These are phyloP conservation scores for Piezodorus guildinii DNA, from an alignment of 1,140 invertebrate genomes.

Conservation along the genomic window DNA sequence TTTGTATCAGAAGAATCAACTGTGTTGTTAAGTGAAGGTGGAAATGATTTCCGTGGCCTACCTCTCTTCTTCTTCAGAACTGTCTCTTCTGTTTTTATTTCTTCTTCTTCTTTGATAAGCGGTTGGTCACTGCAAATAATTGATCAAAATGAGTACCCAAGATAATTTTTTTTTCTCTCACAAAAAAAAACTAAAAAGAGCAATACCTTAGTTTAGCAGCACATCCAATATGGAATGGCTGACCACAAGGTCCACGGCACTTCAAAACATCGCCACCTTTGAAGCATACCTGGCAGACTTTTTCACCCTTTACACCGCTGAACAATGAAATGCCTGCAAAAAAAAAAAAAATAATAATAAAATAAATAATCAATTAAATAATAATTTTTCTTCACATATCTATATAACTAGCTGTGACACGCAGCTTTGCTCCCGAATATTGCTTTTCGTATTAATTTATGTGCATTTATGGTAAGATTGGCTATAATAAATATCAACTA, in stretches of 20 bases:
- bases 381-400: too few species aligned
- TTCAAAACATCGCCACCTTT: slow-evolving; percentile 47
- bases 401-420: too few species aligned
- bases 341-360: neutral
- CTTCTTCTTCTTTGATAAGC: neutral
- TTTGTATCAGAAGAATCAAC: too few species aligned
- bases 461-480: too few species aligned
- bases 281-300: slow-evolving; percentile 43
- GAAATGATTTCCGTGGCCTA: neutral
- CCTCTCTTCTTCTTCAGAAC: neutral
- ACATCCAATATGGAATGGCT: neutral
- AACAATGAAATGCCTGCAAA: slow-evolving; percentile 19
- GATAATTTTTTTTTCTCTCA: neutral
- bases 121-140: neutral
- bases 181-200: neutral
- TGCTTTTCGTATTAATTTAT: too few species aligned
- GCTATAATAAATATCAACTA: too few species aligned
- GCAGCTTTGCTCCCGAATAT: too few species aligned
- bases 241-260: slow-evolving; percentile 45
- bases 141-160: neutral
- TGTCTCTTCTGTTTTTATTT: neutral
- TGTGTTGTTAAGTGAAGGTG: too few species aligned
- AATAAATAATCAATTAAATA: neutral
- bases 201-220: neutral
- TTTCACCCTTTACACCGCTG: slow-evolving; percentile 20